Percentiles rank a stretch among this genome's conserved stretches.
phyloP scores from a whole-genome alignment of 1,140 invertebrate species.

The Sipha flava region DNA sequence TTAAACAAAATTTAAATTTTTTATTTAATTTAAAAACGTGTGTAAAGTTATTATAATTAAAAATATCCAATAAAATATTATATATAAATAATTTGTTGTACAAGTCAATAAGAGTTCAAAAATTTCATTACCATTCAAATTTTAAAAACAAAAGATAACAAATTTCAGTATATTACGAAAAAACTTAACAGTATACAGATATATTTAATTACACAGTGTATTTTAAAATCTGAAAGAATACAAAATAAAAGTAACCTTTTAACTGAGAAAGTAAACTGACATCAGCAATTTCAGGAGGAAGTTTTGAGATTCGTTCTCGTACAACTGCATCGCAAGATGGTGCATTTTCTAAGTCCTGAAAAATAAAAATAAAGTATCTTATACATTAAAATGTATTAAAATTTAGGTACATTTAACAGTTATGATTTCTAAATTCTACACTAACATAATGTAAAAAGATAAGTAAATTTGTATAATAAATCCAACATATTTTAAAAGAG shows the following conservation, averaged over 20 bases:
- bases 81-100: too few species aligned
- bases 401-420: too few species aligned
- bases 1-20: too few species aligned
- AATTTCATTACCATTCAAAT: not conserved
- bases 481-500: too few species aligned
- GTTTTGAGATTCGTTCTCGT: constrained; percentile 81
- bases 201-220: not conserved
- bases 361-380: constrained; percentile 42
- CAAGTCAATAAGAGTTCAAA: too few species aligned
- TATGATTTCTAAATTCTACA: too few species aligned
- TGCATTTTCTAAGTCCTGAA: constrained; percentile 83
- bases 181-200: not conserved
- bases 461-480: too few species aligned
- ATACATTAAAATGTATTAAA: not conserved
- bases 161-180: not conserved
- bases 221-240: not conserved
- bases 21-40: too few species aligned
- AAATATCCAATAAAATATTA: too few species aligned
- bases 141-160: not conserved
- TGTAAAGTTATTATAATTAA: too few species aligned
- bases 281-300: constrained; percentile 91
- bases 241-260: constrained; percentile 52
- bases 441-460: too few species aligned
- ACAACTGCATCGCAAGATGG: constrained; percentile 88
- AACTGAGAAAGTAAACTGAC: constrained; percentile 71